Base-by-base conservation (phyloP, 1,140 invertebrate genomes). In the Drosophila sp. region DNA sequence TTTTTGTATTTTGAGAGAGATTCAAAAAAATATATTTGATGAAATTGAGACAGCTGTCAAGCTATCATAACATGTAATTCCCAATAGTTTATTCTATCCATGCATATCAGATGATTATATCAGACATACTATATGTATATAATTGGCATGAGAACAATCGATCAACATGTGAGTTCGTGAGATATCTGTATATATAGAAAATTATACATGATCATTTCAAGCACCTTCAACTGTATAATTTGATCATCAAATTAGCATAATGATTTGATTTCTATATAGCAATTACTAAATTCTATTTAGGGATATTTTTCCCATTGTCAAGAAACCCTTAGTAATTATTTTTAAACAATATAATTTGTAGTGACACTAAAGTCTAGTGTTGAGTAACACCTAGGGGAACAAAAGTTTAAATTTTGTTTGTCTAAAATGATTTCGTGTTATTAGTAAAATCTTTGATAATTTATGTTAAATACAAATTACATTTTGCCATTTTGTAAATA, bases 231-330 rank as follows among this genome's bases (percentile, higher is more conserved):
- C 23, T 50, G 23, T 50, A 50, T 50, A 50, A 50, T 50, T 50
- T 50, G 7, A 10, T 10, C 23, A 50, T 27, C 7, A 50, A 50
- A 25, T 50, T 50, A 8, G 44, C 44, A 50, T 50, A 50, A 50
- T 27, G 44, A 50, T 50, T 50, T 50, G 7, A 27, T 50, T 50
- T 27, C 44, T 50, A 50, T 27, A 50, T 50, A 50, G 44, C 44
- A 50, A 50, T 50, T 50, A 50, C 23, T 1, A 41, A 27, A 50
- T 50, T 50, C 6, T 50, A 50, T 50, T 50, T 3, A 27, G 6
- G 7, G 23, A 25, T 3, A 27, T 27, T 10, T 11, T 27, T 50
- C 8, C 23, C 23, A 50, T 50, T 50, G 6, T 27, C 25, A 23
- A 44, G 7, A 23, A 23, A 2, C 1, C 1, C 2, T 27, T 50